Base-by-base conservation (phyloP, 2,888 invertebrate species). In the Drosophila ezoana region DNA sequence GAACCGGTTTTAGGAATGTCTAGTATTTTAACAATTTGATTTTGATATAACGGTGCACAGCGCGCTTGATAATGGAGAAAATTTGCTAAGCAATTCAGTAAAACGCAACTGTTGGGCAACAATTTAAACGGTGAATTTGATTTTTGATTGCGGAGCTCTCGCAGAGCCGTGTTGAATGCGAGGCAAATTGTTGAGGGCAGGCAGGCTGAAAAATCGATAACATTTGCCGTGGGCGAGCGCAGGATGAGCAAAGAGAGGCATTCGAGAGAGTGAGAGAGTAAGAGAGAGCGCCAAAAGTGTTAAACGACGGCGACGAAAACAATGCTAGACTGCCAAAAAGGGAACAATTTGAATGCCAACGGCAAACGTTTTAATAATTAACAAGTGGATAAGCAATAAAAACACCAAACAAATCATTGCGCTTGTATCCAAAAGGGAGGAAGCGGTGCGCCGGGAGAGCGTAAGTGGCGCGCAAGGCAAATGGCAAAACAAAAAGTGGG, bases 121-220 rank as follows among this genome's bases (percentile, higher is more conserved):
- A 53, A 53, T 38, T 43, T 40, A 40, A 43, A 52, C 10, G 37
- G 57, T 56, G 33, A 37, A 40, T 47, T 58, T 40, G 13, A 16
- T 28, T 33, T 63, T 49, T 49, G 41, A 37, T 45, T 56, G 47
- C 53, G 41, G 33, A 58, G 60, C 68, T 60, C 53, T 51, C 57
- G 43, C 65, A 54, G 52, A 69, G 56, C 51, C 52, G 62, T 37
- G 32, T 60, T 67, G 60, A 78, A 75, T 84, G 79, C 75, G 54
- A 63, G 47, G 62, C 65, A 67, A 60, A 57, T 63, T 49, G 59
- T 59, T 66, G 33, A 75, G 61, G 66, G 63, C 69, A 79, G 58
- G 57, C 70, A 66, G 66, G 53, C 73, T 61, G 81, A 81, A 86
- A 82, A 82, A 82, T 82, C 81, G 70, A 82, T 82, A 76, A 80